phyloP scores from a whole-genome alignment of 1,140 invertebrate genomes.

The Ladona fulva region DNA sequence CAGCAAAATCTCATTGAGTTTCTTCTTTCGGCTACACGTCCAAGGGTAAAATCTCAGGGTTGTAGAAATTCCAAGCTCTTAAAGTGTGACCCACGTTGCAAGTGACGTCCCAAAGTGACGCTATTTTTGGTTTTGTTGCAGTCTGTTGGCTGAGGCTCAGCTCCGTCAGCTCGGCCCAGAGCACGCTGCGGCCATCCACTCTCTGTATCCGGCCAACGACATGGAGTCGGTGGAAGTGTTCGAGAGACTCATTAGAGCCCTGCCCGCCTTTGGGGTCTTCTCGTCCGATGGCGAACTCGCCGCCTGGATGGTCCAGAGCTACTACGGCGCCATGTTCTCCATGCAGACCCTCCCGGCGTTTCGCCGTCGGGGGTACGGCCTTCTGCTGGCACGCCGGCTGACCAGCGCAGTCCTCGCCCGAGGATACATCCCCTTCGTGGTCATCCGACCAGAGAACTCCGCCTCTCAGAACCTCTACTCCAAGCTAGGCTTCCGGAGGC shows the following conservation, averaged over 20 bases:
- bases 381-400: slow-evolving; percentile 51
- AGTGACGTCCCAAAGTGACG: too few relatives aligned
- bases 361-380: slow-evolving; percentile 64
- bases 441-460: slow-evolving; percentile 76
- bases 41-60: too few relatives aligned
- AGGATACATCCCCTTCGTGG: slow-evolving; percentile 71
- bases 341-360: slow-evolving; percentile 77
- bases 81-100: too few relatives aligned
- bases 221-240: slow-evolving; percentile 74
- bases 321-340: slow-evolving; percentile 84
- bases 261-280: slow-evolving; percentile 71
- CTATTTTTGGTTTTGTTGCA: too few relatives aligned
- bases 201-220: slow-evolving; percentile 73
- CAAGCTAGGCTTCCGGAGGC: slow-evolving; percentile 67
- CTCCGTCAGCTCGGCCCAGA: slow-evolving; percentile 60
- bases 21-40: too few relatives aligned
- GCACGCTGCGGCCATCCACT: slow-evolving; percentile 68
- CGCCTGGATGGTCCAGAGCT: slow-evolving; percentile 79
- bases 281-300: slow-evolving; percentile 54
- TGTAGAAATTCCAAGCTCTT: too few relatives aligned
- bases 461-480: slow-evolving; percentile 68
- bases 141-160: slow-evolving; percentile 46
- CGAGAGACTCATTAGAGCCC: slow-evolving; percentile 59
- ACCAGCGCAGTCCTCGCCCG: slow-evolving; percentile 60
- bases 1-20: too few relatives aligned